phyloP scores from a whole-genome alignment of 2,797 vertebrate species.

The Crenichthys baileyi region DNA sequence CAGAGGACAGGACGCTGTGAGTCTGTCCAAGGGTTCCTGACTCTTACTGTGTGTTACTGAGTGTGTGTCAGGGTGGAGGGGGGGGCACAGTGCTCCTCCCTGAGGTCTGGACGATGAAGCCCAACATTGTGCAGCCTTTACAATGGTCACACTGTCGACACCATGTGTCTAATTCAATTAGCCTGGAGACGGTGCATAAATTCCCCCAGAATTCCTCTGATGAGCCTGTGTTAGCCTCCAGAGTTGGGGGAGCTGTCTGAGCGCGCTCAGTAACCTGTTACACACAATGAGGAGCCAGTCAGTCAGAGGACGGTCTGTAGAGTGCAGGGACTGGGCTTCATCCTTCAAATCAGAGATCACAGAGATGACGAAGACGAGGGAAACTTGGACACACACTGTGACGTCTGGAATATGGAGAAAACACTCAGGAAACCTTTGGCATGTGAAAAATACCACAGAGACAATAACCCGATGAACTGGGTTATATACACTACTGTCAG shows the following conservation, averaged over 20 bases:
- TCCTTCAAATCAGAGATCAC: slow-evolving; percentile 34
- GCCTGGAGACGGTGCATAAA: slow-evolving; percentile 96
- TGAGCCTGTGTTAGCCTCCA: slow-evolving; percentile 90
- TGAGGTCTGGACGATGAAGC: slow-evolving; percentile 90
- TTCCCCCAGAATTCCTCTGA: slow-evolving; percentile 99
- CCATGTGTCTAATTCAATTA: slow-evolving; percentile 98
- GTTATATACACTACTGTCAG: not conserved
- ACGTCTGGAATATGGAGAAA: too few species aligned
- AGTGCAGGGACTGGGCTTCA: slow-evolving; percentile 34
- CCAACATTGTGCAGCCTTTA: slow-evolving; percentile 94
- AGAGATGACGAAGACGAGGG: not conserved
- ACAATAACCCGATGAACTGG: not conserved
- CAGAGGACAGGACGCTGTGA: slow-evolving; percentile 83
- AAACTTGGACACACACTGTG: not conserved
- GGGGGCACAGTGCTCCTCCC: slow-evolving; percentile 91
- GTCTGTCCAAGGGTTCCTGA: not conserved
- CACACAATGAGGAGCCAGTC: slow-evolving; percentile 51
- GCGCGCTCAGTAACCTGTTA: slow-evolving; percentile 63
- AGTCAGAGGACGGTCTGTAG: slow-evolving; percentile 14
- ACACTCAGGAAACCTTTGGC: slow-evolving; percentile 1
- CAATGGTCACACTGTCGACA: slow-evolving; percentile 97
- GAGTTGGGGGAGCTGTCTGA: slow-evolving; percentile 80
- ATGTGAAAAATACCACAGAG: not conserved
- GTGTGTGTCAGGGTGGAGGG: slow-evolving; percentile 79
- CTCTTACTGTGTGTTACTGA: slow-evolving; percentile 3